A percentile compares a stretch with the other conserved stretches of the same genome.
Conservation (phyloP, 1,140 invertebrate species). For the Ctenoplectra terminalis region DNA sequence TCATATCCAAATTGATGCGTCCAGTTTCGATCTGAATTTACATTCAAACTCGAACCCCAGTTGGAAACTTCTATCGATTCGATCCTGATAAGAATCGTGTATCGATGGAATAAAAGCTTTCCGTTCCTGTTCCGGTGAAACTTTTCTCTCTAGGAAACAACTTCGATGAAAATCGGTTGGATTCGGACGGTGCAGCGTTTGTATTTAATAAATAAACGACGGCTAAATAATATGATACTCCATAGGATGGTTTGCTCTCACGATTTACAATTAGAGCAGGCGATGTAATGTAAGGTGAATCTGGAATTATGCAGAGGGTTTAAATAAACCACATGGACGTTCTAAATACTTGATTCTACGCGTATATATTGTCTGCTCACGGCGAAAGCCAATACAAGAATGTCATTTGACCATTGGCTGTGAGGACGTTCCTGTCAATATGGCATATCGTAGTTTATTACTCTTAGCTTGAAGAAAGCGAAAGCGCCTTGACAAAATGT, state of each 20-base stretch:
- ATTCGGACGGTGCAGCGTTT: not conserved
- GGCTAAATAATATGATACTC: not conserved
- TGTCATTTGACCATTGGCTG: too few species aligned
- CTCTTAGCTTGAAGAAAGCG: too few species aligned
- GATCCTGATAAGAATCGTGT: conserved; percentile 22
- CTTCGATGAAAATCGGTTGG: not conserved
- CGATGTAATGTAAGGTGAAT: too few species aligned
- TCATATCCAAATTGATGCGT: conserved; percentile 46
- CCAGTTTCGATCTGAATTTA: conserved; percentile 53
- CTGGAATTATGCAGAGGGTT: too few species aligned
- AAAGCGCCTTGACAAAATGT: too few species aligned
- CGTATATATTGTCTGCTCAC: too few species aligned
- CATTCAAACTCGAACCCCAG: conserved; percentile 35
- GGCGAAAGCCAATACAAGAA: too few species aligned
- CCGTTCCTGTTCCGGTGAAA: not conserved
- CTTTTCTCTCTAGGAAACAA: not conserved
- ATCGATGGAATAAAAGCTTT: not conserved
- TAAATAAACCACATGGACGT: too few species aligned
- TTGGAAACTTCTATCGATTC: conserved; percentile 27
- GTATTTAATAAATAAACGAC: not conserved
- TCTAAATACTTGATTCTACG: too few species aligned
- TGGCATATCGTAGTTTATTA: too few species aligned
- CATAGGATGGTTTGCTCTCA: not conserved
- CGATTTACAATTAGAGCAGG: too few species aligned
- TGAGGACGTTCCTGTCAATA: too few species aligned